A percentile compares a stretch with the other conserved stretches of the same genome.
Evolutionary conservation across 2,113 vertebrate species (phyloP).

Genomic region (Marcusenius ussheri): DNA sequence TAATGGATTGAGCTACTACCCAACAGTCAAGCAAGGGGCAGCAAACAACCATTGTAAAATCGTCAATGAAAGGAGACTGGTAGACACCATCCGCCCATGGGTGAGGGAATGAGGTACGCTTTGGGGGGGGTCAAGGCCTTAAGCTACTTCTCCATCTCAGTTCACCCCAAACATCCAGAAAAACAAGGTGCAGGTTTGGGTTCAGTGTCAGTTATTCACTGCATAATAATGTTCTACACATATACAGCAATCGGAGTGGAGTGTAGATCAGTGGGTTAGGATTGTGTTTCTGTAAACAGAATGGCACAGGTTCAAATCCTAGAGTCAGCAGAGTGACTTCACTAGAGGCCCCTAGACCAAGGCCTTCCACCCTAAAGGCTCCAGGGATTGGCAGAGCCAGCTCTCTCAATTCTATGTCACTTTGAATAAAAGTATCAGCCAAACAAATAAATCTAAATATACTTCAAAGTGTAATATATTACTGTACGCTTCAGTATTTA

Average conservation of each 20-base stretch:
- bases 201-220: neutral
- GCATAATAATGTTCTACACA: neutral
- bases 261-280: neutral
- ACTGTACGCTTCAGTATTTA: neutral
- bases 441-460: neutral
- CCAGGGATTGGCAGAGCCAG: neutral
- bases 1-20: constrained; percentile 25
- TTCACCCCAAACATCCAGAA: neutral
- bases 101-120: neutral
- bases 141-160: neutral
- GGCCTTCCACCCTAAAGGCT: neutral
- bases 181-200: neutral
- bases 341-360: neutral
- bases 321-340: neutral
- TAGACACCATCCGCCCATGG: neutral
- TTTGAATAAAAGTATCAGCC: neutral
- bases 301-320: neutral
- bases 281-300: neutral
- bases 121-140: neutral
- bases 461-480: neutral
- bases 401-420: neutral
- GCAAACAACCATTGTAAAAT: neutral
- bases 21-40: constrained; percentile 23
- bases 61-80: neutral
- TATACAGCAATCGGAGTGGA: neutral